Percentiles rank a stretch among this genome's conserved stretches.
These are phyloP conservation scores for Mixornis gularis DNA, from an alignment of 2,113 vertebrate species.

Conservation along the genomic window DNA sequence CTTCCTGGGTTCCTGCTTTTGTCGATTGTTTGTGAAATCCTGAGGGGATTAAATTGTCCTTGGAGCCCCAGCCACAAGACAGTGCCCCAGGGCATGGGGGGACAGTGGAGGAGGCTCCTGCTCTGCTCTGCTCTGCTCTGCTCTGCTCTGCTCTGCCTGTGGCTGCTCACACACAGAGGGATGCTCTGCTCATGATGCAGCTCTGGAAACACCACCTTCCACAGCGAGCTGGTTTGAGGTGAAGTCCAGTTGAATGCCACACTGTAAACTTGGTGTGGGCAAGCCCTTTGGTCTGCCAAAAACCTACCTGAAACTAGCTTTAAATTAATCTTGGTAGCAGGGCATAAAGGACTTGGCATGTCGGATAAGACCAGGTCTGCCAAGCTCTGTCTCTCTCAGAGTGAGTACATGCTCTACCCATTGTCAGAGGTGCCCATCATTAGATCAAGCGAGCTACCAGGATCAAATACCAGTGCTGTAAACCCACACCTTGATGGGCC, in stretches of 20 bases:
- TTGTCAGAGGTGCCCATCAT: fast-evolving
- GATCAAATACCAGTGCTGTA: neutral
- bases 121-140: neutral
- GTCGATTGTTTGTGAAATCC: neutral
- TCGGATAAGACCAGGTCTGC: neutral
- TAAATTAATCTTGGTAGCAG: neutral
- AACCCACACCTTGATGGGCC: neutral
- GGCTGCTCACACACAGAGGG: neutral
- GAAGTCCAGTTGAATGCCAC: neutral
- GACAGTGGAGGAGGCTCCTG: neutral
- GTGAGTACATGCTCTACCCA: neutral
- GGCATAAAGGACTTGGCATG: neutral
- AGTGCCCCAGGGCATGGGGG: neutral
- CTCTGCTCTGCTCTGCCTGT: neutral
- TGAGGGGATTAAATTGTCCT: neutral
- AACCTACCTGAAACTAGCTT: neutral
- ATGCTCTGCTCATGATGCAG: neutral
- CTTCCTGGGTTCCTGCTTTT: neutral
- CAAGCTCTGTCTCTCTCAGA: neutral
- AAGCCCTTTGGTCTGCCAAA: neutral
- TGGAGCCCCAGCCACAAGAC: neutral
- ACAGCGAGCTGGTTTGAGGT: fast-evolving
- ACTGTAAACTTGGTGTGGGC: neutral
- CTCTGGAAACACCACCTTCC: fast-evolving
- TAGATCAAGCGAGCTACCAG: neutral